A percentile compares a stretch with the other conserved stretches of the same genome.
phyloP scores from a whole-genome alignment of 2,888 invertebrate species.

The Papilio protenor region DNA sequence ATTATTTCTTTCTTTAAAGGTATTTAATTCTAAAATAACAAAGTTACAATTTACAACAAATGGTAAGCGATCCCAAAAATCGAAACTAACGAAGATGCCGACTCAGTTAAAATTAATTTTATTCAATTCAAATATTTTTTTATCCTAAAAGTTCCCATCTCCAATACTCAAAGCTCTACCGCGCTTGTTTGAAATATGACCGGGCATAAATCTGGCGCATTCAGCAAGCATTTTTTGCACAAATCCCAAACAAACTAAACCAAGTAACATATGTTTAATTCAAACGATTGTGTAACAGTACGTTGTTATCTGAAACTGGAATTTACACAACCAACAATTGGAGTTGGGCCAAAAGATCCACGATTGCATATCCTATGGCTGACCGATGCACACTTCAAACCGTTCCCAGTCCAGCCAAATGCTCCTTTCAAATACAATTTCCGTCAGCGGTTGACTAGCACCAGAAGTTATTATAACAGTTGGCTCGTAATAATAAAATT shows the following conservation, averaged over 20 bases:
- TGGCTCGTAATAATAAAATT: neutral
- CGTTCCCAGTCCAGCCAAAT: constrained; percentile 6
- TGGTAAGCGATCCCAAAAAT: neutral
- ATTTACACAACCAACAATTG: constrained; percentile 17
- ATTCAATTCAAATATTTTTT: neutral
- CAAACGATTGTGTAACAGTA: constrained; percentile 18
- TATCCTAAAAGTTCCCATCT: neutral
- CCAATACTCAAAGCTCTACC: neutral
- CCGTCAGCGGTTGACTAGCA: neutral
- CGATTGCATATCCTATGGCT: constrained; percentile 32
- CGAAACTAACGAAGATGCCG: neutral
- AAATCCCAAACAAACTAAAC: neutral
- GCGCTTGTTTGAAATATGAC: constrained; percentile 11
- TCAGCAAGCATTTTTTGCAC: neutral
- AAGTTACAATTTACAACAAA: too few species aligned
- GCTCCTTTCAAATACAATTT: constrained; percentile 24
- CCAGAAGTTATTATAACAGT: constrained; percentile 20
- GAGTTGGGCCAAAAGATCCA: constrained; percentile 29
- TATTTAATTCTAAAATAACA: neutral
- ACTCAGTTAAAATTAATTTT: neutral
- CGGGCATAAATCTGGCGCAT: neutral
- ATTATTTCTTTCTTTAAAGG: neutral
- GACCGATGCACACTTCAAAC: constrained; percentile 21
- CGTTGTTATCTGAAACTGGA: constrained; percentile 21
- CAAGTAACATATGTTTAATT: constrained; percentile 7